phyloP scores from a whole-genome alignment of 2,113 vertebrate species.

The Pygoscelis antarcticus region DNA sequence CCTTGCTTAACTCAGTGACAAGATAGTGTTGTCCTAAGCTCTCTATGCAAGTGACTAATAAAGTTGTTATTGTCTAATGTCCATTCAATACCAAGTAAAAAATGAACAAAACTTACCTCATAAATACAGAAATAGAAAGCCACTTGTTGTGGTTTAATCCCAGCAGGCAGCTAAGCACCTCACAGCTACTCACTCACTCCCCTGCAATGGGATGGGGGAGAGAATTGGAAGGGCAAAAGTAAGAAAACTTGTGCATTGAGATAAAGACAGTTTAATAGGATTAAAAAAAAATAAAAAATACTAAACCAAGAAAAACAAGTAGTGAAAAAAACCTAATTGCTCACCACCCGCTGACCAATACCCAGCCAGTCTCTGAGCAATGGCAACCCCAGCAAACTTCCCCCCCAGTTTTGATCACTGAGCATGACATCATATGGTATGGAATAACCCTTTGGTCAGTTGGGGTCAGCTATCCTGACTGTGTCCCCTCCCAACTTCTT shows the following conservation, averaged over 20 bases:
- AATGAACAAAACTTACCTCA: not conserved
- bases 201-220: too few relatives aligned
- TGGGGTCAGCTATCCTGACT: not conserved
- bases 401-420: not conserved
- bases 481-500: not conserved
- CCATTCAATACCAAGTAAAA: not conserved
- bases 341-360: rapidly evolving
- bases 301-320: not conserved
- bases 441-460: not conserved
- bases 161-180: not conserved
- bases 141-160: not conserved
- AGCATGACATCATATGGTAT: not conserved
- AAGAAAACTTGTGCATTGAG: not conserved
- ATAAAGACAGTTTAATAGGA: not conserved
- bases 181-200: not conserved
- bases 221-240: not conserved
- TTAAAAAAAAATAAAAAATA: too few relatives aligned
- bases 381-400: not conserved
- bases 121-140: not conserved
- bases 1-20: not conserved
- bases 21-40: not conserved
- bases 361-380: not conserved
- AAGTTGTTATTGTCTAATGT: not conserved
- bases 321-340: not conserved
- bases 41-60: not conserved